phyloP scores from a whole-genome alignment of 2,888 invertebrate genomes.

The Eledone cirrhosa region DNA sequence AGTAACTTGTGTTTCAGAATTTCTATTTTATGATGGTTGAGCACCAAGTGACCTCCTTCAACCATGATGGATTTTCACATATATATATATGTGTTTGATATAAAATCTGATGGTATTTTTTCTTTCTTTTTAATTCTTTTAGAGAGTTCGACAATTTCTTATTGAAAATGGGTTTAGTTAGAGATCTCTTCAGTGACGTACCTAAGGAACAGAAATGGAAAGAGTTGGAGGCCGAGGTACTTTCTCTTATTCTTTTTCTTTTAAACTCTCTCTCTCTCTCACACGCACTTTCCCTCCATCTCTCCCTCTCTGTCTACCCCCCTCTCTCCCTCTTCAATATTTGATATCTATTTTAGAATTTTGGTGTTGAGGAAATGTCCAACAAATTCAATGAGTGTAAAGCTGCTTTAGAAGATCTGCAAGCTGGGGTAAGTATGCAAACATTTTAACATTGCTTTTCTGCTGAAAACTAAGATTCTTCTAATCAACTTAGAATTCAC shows the following conservation, averaged over 20 bases:
- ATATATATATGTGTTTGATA: not conserved
- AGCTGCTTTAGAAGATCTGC: slow-evolving; percentile 28
- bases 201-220: slow-evolving; percentile 27
- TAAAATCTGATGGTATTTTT: not conserved
- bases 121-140: not conserved
- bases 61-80: no score
- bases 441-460: not conserved
- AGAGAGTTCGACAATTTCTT: slow-evolving; percentile 29
- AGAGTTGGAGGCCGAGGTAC: slow-evolving; percentile 19
- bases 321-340: not conserved
- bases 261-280: not conserved
- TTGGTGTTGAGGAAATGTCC: slow-evolving; percentile 29
- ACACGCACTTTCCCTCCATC: not conserved
- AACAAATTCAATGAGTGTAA: slow-evolving; percentile 29
- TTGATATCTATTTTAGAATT: slow-evolving; percentile 13
- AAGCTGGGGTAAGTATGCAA: slow-evolving; percentile 8
- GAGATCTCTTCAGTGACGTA: slow-evolving; percentile 27
- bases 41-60: no score
- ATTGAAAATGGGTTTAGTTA: slow-evolving; percentile 22
- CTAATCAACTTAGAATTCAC: no score
- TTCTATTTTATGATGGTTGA: no score
- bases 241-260: not conserved
- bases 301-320: not conserved
- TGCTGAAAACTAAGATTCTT: not conserved
- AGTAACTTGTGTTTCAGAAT: no score